Evolutionary conservation across 2,797 vertebrate genomes (phyloP), one percentile per base, ranked within the genome.

Genomic region (Chlorospingus semifuscus): DNA sequence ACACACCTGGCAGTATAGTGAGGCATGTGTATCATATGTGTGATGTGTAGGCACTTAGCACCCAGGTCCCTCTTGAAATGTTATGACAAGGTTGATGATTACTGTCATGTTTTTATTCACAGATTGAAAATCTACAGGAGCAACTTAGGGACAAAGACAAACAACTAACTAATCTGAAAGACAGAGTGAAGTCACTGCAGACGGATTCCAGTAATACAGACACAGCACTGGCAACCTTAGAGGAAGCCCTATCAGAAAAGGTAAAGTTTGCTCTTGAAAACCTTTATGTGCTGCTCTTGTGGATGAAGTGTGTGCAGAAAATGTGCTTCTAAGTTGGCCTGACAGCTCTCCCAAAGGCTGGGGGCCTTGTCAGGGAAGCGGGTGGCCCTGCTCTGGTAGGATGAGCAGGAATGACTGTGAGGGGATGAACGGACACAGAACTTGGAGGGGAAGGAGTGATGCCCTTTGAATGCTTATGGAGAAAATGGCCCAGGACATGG

Each of bases 81-180:
- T 56, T 86, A 63, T 75, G 44, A 49, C 32, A 71, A 89, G 19
- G 32, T 32, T 56, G 46, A 72, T 96, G 72, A 92, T 79, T 65
- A 32, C 79, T 89, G 9, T 61, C 2, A 65, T 96, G 47, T 50
- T 80, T 97, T 95, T 93, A 56, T 95, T 97, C 97, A 95, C 88
- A 98, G 98, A 98, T 98, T 95, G 98, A 98, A 97, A 99, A 99
- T 95, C 98, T 99, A 69, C 99, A 99, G 97, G 99, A 99, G 95
- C 99, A 99, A 96, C 98, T 99, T 96, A 98, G 99, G 90, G 99
- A 99, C 97, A 99, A 99, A 98, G 99, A 99, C 97, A 99, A 99
- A 95, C 99, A 99, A 78, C 98, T 99, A 56, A 99, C 98, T 59
- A 99, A 99, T 93, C 98, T 99, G 84, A 99, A 99, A 97, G 99